Base-by-base conservation (phyloP, 2,797 vertebrate species). In the Apodemus agrarius region DNA sequence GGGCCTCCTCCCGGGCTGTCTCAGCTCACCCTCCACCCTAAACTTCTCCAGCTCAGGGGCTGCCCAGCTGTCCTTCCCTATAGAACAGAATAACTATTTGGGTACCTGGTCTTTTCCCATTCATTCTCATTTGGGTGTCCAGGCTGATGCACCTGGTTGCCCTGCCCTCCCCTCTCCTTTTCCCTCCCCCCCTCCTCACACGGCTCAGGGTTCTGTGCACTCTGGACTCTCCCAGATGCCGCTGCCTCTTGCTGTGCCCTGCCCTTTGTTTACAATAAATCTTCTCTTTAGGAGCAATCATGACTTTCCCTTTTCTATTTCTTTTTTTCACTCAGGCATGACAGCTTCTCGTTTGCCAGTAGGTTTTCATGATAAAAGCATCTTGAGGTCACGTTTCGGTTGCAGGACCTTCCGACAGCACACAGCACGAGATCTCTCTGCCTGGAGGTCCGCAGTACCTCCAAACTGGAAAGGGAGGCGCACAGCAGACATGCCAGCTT, bases 301-400 rank as follows among this genome's bases (percentile, higher is more conserved):
- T 4, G 19, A 1, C 14, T 26, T 49, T 67, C 34, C 31, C 61
- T 24, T 11, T 40, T 31, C 1, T 49, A 31, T 52, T 83, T 17
- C 6, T 7, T 22, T 26, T 21, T 46, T 49, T 22, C 37, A 52
- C 46, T 10, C 7, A 52, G 46, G 13, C 13, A 78, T 11, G 1
- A 3, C 52, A 59, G 34, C 22, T 49, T 92, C 8, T 75, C 74
- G 31, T 61, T 40, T 43, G 87, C 46, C 72, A 31, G 11, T 43
- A 85, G n/a, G 6, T 11, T 89, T 96, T 95, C 92, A 54, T 14
- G 80, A 57, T 81, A 37, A 54, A 95, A 76, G 57, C 6, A 8
- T 91, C 78, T 52, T 37, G 11, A 92, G 72, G 43, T 46, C 78
- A 61, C 12, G 37, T 91, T 85, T 95, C 4, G 0, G 40, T 9